A percentile compares a stretch with the other conserved stretches of the same genome.
Evolutionary conservation across 2,797 vertebrate species (phyloP).

Genomic region (Spinus pinus): DNA sequence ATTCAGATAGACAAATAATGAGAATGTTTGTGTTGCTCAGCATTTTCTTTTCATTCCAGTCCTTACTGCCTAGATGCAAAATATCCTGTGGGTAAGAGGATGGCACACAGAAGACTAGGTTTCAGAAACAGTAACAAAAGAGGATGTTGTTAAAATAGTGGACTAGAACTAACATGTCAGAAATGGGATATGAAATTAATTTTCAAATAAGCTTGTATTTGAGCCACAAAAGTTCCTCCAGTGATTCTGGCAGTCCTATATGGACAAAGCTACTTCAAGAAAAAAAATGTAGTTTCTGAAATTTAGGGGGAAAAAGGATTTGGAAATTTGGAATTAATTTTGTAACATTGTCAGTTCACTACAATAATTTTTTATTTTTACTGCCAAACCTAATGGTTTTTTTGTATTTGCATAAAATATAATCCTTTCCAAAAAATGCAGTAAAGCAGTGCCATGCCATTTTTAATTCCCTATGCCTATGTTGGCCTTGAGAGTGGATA

Average conservation of each 20-base stretch:
- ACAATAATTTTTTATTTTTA: neutral
- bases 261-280: neutral
- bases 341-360: neutral
- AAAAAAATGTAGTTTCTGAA: neutral
- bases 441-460: neutral
- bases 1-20: conserved; percentile 37
- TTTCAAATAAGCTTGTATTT: neutral
- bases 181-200: neutral
- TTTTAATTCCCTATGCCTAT: conserved; percentile 16
- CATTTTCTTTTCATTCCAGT: conserved; percentile 21
- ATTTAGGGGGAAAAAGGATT: rapidly evolving
- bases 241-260: neutral
- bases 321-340: neutral
- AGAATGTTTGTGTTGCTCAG: conserved; percentile 10
- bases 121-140: neutral
- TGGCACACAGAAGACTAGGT: neutral
- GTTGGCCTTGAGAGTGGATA: conserved; percentile 28
- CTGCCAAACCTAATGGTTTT: neutral
- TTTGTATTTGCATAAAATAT: neutral
- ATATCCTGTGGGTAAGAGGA: neutral
- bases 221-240: neutral
- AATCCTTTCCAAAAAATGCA: neutral
- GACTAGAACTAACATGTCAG: neutral
- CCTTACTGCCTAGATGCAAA: neutral
- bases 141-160: neutral